Percentiles rank a stretch among this genome's conserved stretches.
phyloP scores from a whole-genome alignment of 2,888 invertebrate species.

The Nephrocerus scutellatus region DNA sequence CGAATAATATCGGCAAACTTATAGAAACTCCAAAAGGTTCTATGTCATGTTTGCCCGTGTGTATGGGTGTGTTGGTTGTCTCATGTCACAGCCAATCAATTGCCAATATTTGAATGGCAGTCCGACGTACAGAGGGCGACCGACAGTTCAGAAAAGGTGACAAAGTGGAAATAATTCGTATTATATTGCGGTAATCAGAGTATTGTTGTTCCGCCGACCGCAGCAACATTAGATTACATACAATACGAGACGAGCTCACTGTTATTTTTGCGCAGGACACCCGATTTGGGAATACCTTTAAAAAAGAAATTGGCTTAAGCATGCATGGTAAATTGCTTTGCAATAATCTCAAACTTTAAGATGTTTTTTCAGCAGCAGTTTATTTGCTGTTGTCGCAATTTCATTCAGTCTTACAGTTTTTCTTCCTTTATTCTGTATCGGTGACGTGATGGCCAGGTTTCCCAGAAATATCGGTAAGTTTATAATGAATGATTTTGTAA shows the following conservation, averaged over 20 bases:
- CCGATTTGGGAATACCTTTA: slow-evolving; percentile 16
- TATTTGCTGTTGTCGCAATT: no score
- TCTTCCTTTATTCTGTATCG: no score
- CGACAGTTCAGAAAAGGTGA: slow-evolving; percentile 23
- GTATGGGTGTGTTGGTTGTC: slow-evolving; percentile 3
- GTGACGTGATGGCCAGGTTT: no score
- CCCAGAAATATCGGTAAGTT: no score
- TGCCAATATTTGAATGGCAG: no score
- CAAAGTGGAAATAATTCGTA: slow-evolving; percentile 32
- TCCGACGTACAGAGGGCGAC: no score
- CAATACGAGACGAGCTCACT: not conserved
- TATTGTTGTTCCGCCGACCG: slow-evolving; percentile 5
- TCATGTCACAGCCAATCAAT: slow-evolving; percentile 4
- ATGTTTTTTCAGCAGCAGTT: no score
- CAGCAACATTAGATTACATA: slow-evolving; percentile 17
- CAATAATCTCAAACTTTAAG: no score
- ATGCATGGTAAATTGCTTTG: no score
- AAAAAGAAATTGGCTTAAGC: slow-evolving; percentile 18
- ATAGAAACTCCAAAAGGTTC: not conserved
- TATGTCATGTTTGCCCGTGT: not conserved
- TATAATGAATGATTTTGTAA: no score
- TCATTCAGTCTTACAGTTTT: no score
- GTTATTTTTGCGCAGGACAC: slow-evolving; percentile 3
- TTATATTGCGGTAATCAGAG: no score
- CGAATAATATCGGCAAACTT: slow-evolving; percentile 5